Evolutionary conservation across 2,888 invertebrate genomes (phyloP).

Genomic region (Cynaeus angustus): DNA sequence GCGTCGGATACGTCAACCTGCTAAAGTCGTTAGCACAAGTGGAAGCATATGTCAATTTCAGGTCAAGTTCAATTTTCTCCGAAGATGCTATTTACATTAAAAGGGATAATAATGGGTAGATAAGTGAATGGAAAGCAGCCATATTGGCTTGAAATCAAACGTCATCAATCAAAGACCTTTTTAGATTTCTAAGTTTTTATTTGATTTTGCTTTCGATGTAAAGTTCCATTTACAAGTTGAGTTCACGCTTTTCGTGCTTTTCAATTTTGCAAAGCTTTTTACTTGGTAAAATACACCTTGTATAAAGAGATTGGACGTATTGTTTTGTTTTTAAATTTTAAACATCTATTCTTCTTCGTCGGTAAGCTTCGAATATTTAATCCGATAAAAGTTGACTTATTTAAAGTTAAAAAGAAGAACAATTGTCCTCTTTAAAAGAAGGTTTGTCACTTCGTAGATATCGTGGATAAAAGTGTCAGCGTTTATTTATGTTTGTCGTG

Average conservation of each 20-base stretch:
- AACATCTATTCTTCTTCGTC: constrained; percentile 3
- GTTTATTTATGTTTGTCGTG: too few species aligned
- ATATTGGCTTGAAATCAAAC: background rate
- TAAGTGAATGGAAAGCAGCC: background rate
- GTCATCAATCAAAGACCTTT: too few species aligned
- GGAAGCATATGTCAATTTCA: constrained; percentile 31
- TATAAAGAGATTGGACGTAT: constrained; percentile 27
- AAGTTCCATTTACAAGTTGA: constrained; percentile 33
- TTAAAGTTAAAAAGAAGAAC: too few species aligned
- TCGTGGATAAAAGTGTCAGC: too few species aligned
- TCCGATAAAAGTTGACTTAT: background rate
- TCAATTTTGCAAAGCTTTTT: constrained; percentile 29
- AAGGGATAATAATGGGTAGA: constrained; percentile 1
- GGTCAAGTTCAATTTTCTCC: constrained; percentile 37
- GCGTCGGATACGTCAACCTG: constrained; percentile 28
- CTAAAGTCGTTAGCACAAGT: constrained; percentile 28
- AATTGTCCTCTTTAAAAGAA: too few species aligned
- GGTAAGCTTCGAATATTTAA: background rate
- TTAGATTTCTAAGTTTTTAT: too few species aligned
- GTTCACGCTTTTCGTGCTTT: constrained; percentile 25
- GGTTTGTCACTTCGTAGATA: too few species aligned
- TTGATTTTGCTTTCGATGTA: constrained; percentile 9
- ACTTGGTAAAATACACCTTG: constrained; percentile 24
- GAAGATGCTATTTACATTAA: constrained; percentile 25
- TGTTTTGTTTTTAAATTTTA: constrained; percentile 33